Conservation (phyloP, 2,888 invertebrate genomes). For the Timema cristinae region DNA sequence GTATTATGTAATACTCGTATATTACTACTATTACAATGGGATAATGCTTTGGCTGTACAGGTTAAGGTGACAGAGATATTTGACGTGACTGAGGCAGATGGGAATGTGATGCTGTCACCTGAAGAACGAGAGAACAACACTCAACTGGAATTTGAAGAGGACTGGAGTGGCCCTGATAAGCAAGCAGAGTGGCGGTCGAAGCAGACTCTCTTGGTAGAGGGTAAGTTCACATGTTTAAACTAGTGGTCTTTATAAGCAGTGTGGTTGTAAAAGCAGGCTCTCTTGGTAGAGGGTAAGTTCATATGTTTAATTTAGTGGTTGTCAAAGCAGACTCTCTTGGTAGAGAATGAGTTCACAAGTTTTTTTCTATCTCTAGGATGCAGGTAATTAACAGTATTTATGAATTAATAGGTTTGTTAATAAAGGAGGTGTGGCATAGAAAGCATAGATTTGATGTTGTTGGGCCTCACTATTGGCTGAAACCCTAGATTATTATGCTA, state of each 20-base stretch:
- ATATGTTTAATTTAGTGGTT: constrained; percentile 22
- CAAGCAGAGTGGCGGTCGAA: constrained; percentile 24
- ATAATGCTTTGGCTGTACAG: constrained; percentile 44
- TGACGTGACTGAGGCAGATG: constrained; percentile 76
- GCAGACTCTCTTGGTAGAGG: constrained; percentile 21
- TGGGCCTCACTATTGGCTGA: too few relatives aligned
- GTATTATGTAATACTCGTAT: too few relatives aligned
- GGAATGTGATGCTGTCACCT: constrained; percentile 58
- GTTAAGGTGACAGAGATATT: constrained; percentile 86
- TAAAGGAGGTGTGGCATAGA: too few relatives aligned
- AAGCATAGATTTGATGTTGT: too few relatives aligned
- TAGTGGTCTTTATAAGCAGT: constrained; percentile 33
- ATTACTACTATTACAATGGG: too few relatives aligned
- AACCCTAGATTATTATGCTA: too few relatives aligned
- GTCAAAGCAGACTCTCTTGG: constrained; percentile 23
- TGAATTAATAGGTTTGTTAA: too few relatives aligned
- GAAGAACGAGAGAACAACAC: constrained; percentile 58
- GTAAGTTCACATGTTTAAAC: background rate
- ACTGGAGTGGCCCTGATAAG: constrained; percentile 44
- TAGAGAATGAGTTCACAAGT: constrained; percentile 13
- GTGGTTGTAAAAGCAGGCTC: constrained; percentile 26
- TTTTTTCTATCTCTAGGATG: too few relatives aligned
- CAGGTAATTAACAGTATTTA: too few relatives aligned
- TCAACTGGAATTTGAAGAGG: constrained; percentile 64
- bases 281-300: constrained; percentile 18